Evolutionary conservation across 1,140 invertebrate genomes (phyloP).

Genomic region (Trichonephila inaurata): DNA sequence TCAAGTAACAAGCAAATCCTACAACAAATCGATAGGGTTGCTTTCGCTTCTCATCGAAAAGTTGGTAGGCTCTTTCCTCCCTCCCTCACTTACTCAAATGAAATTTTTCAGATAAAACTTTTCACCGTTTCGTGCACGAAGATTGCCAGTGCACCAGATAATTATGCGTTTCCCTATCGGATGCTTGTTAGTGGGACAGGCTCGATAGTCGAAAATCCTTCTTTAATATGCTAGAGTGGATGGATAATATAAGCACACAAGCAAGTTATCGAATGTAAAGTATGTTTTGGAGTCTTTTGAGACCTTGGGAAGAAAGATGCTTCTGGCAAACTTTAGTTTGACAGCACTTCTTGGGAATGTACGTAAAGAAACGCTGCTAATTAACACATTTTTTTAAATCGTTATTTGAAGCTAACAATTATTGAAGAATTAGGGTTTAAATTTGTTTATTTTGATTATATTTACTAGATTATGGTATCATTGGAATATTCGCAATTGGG

Average conservation of each 20-base stretch:
- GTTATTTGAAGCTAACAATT: no score
- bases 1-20: constrained; percentile 14
- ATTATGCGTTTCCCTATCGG: not conserved
- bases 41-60: not conserved
- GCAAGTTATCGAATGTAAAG: not conserved
- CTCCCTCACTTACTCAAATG: not conserved
- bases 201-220: not conserved
- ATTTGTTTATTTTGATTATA: no score
- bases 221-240: not conserved
- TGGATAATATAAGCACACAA: not conserved
- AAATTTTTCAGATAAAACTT: constrained; percentile 46
- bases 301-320: not conserved
- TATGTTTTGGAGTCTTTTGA: not conserved
- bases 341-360: no score
- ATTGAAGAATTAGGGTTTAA: no score
- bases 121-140: not conserved
- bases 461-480: no score
- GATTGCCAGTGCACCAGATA: not conserved
- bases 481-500: no score
- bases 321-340: not conserved
- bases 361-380: no score
- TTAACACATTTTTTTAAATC: no score
- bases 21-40: not conserved
- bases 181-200: not conserved
- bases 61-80: not conserved